Evolutionary conservation across 30 jellyfish, hydroid and myxozoan genomes (phyloP).

Genomic region (Rhopilema esculentum): DNA sequence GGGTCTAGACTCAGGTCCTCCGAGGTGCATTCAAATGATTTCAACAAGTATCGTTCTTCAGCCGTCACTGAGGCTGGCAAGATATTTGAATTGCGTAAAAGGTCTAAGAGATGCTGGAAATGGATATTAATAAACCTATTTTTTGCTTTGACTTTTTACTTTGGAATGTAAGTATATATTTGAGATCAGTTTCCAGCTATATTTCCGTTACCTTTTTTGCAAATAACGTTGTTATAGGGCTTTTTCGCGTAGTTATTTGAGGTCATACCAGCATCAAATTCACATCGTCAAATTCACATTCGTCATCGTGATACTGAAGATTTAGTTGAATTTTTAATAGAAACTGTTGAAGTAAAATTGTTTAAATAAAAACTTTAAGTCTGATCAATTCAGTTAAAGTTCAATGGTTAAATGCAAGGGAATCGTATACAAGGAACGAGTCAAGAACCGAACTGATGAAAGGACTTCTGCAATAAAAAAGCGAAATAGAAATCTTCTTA

Average conservation of each 20-base stretch:
- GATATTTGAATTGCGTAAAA: slow-evolving; percentile 18
- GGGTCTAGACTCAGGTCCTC: not conserved
- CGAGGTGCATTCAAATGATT: not conserved
- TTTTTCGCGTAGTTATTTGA: not conserved
- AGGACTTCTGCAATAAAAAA: too few relatives aligned
- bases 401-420: too few relatives aligned
- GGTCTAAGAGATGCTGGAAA: slow-evolving; percentile 14
- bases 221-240: not conserved
- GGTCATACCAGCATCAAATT: too few relatives aligned
- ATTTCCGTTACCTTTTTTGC: not conserved
- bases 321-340: too few relatives aligned
- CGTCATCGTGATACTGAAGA: too few relatives aligned
- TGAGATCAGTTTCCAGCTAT: not conserved
- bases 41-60: slow-evolving; percentile 20
- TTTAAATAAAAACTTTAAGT: too few relatives aligned
- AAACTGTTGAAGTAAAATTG: too few relatives aligned
- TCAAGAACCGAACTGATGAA: too few relatives aligned
- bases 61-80: slow-evolving; percentile 10
- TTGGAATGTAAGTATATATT: slow-evolving; percentile 26
- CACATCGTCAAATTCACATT: too few relatives aligned
- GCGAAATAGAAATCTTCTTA: too few relatives aligned
- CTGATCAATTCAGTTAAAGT: too few relatives aligned
- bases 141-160: slow-evolving; percentile 28
- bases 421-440: too few relatives aligned
- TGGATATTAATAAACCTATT: slow-evolving; percentile 30